A percentile compares a stretch with the other conserved stretches of the same genome.
Conservation (phyloP, 2,888 invertebrate genomes). For the Abscondita cerata region DNA sequence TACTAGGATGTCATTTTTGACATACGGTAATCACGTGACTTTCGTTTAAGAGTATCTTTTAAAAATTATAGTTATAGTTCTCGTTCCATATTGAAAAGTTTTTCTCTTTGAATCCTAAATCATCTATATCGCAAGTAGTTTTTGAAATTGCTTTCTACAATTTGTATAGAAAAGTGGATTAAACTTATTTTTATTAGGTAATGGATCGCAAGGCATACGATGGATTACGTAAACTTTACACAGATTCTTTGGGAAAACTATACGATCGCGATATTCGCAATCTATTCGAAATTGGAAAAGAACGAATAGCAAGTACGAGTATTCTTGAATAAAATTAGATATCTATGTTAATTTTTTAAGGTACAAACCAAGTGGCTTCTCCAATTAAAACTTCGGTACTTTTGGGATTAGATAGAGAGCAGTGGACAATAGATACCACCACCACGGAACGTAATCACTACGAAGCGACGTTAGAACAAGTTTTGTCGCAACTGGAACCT, state of each 20-base stretch:
- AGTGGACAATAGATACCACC: slow-evolving; percentile 69
- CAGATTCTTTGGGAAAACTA: slow-evolving; percentile 81
- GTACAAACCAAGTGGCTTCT: slow-evolving; percentile 43
- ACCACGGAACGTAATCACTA: slow-evolving; percentile 65
- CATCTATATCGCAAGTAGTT: too few relatives aligned
- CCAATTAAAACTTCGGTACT: slow-evolving; percentile 53
- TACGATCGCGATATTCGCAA: slow-evolving; percentile 85
- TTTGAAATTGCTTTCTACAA: too few relatives aligned
- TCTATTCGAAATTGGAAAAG: slow-evolving; percentile 79
- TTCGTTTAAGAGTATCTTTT: too few relatives aligned
- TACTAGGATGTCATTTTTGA: too few relatives aligned
- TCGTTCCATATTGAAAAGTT: too few relatives aligned
- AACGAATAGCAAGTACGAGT: slow-evolving; percentile 54
- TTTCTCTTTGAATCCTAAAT: too few relatives aligned
- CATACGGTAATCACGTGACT: too few relatives aligned
- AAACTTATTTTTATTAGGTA: too few relatives aligned
- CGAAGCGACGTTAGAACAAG: slow-evolving; percentile 80
- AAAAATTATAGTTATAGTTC: too few relatives aligned
- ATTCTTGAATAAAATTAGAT: neutral
- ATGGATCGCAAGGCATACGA: slow-evolving; percentile 85
- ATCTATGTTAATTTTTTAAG: slow-evolving; percentile 14
- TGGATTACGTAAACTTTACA: slow-evolving; percentile 83
- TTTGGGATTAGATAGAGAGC: slow-evolving; percentile 69
- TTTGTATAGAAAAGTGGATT: too few relatives aligned
- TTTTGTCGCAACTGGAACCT: slow-evolving; percentile 87